A percentile compares a stretch with the other conserved stretches of the same genome.
These are phyloP conservation scores for Antigone vipio DNA, from an alignment of 2,113 vertebrate genomes.

Conservation along the genomic window DNA sequence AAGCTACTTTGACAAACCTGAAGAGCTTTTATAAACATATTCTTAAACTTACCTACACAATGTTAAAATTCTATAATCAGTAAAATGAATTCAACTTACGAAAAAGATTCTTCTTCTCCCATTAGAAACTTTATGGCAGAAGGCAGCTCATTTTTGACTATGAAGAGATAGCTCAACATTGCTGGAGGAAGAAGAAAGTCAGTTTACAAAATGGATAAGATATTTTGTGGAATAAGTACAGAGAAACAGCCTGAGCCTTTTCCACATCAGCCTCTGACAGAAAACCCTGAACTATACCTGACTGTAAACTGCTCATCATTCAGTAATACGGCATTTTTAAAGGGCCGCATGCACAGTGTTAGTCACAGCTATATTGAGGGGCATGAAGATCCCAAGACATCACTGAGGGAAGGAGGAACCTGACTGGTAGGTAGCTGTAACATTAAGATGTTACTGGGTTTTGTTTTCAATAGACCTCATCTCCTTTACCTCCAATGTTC, in stretches of 20 bases:
- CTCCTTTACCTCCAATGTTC: conserved; percentile 77
- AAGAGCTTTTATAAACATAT: background rate
- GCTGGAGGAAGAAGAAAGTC: conserved; percentile 74
- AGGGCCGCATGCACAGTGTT: background rate
- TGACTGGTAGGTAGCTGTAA: background rate
- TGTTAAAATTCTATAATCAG: background rate
- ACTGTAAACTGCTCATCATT: background rate
- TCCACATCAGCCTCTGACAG: background rate
- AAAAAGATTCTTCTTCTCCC: conserved; percentile 67
- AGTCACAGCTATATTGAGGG: background rate
- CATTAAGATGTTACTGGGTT: background rate
- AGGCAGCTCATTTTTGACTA: conserved; percentile 95
- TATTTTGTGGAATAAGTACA: background rate
- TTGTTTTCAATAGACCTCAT: background rate
- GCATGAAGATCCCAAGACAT: background rate
- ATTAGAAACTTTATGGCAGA: conserved; percentile 87
- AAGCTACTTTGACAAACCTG: background rate
- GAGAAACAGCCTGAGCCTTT: background rate
- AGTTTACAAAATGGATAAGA: conserved; percentile 41
- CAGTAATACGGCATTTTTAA: background rate
- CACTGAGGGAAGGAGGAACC: background rate
- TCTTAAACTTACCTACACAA: background rate
- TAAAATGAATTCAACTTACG: conserved; percentile 67
- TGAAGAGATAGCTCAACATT: conserved; percentile 97
- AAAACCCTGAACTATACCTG: background rate